phyloP scores from a whole-genome alignment of 2,888 invertebrate genomes.

The Meandrusa payeni region DNA sequence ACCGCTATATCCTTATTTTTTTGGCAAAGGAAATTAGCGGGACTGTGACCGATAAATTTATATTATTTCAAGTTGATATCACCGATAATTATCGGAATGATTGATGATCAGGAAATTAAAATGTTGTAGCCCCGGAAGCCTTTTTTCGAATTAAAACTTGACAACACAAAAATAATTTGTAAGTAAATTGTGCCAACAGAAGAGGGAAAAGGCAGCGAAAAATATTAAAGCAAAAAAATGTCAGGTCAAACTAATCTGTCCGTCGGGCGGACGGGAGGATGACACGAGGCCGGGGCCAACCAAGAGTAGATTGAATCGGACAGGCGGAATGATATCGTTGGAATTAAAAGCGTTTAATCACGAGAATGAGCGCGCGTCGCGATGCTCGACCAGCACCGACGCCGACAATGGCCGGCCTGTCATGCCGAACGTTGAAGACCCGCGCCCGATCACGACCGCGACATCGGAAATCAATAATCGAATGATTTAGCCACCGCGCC shows the following conservation, averaged over 20 bases:
- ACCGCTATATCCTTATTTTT: background rate
- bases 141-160: slow-evolving; percentile 1
- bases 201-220: too few relatives aligned
- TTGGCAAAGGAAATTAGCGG: background rate
- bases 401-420: slow-evolving; percentile 72
- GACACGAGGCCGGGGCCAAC: slow-evolving; percentile 49
- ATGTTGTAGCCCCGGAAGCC: background rate
- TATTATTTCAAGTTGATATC: background rate
- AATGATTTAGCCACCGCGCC: slow-evolving; percentile 79
- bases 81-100: slow-evolving; percentile 1
- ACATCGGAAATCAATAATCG: slow-evolving; percentile 81
- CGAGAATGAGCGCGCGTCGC: slow-evolving; percentile 64
- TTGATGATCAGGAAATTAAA: slow-evolving; percentile 7
- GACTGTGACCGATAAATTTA: background rate
- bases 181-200: too few relatives aligned
- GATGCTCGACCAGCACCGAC: slow-evolving; percentile 49
- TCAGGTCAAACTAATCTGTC: slow-evolving; percentile 38
- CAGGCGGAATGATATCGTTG: slow-evolving; percentile 71
- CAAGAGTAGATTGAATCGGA: slow-evolving; percentile 65
- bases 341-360: slow-evolving; percentile 79
- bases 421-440: slow-evolving; percentile 67
- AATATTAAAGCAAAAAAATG: slow-evolving; percentile 31
- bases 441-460: slow-evolving; percentile 78
- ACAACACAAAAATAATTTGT: slow-evolving; percentile 9
- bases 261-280: slow-evolving; percentile 36